Evolutionary conservation across 2,888 invertebrate species (phyloP), one percentile per base, ranked within the genome.

Genomic region (Colostygia pectinataria): DNA sequence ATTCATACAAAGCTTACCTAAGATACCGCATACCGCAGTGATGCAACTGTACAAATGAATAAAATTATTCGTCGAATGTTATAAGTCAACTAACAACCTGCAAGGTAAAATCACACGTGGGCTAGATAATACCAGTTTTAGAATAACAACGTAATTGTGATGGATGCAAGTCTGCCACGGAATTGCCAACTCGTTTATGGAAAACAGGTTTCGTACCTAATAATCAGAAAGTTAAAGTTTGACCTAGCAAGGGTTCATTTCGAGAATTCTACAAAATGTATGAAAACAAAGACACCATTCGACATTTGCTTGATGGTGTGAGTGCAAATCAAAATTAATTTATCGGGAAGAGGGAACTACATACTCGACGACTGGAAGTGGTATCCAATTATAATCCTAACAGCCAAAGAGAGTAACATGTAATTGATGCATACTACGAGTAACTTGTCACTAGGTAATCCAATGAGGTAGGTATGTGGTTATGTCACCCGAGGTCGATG

Each of bases 401-500:
- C 33, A 29, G 53, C 38, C 36, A 28, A 54, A 47, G 43, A 55
- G 56, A 49, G n/a, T n/a, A n/a, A 48, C 55, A 43, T 50, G 68
- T 68, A 75, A 77, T 80, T 76, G 79, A 74, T 72, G 76, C 45
- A 55, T 70, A 71, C 78, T 74, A 40, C 20, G 23, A 39, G 18
- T 29, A 69, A 68, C 66, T 72, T 75, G 74, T 74, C 68, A 64
- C 74, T 72, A 73, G 73, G 72, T 74, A 73, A 72, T 74, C 78
- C 68, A 65, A 52, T 52, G 46, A 47, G 38, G 32, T 45, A 54
- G 47, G 49, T 61, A 62, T 59, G 61, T 64, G 66, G 71, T 77
- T 77, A 79, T 78, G 81, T 78, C 80, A 78, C 67, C 63, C 65
- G 66, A 59, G 80, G 76, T 78, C 74, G 68, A 68, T 54, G 72